Percentiles rank a stretch among this genome's conserved stretches.
Evolutionary conservation across 30 jellyfish, hydroid and myxozoan species (phyloP).

Genomic region (Pelagia noctiluca): DNA sequence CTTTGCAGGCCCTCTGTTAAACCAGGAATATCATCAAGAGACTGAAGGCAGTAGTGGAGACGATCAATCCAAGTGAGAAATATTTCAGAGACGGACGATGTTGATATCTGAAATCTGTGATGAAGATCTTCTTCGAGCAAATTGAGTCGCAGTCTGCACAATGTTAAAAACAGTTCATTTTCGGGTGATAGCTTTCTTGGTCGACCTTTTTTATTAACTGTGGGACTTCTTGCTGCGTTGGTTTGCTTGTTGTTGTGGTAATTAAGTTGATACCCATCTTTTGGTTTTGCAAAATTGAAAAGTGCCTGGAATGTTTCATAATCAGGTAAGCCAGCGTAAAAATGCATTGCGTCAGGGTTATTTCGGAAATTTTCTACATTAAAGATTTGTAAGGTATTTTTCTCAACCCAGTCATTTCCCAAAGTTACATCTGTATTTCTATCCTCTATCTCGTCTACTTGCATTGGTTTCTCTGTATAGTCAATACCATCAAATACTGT

Average conservation of each 20-base stretch:
- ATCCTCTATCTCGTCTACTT: too few species aligned
- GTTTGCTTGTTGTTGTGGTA: slow-evolving; percentile 3
- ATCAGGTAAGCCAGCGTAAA: slow-evolving; percentile 15
- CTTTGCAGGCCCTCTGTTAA: not conserved
- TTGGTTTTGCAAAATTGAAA: slow-evolving; percentile 2
- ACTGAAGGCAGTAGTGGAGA: slow-evolving; percentile 11
- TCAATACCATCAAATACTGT: too few species aligned
- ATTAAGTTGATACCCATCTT: not conserved
- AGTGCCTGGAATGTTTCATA: slow-evolving; percentile 14
- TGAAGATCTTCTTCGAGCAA: slow-evolving; percentile 17
- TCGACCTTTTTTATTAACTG: slow-evolving; percentile 22
- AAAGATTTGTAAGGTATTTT: too few species aligned
- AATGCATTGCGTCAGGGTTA: slow-evolving; percentile 9
- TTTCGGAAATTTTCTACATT: slow-evolving; percentile 6
- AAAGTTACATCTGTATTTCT: too few species aligned
- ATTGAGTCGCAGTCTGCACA: slow-evolving; percentile 15
- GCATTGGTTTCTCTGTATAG: too few species aligned
- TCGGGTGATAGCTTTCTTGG: slow-evolving; percentile 11
- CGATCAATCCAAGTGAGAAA: slow-evolving; percentile 40
- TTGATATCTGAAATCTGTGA: not conserved
- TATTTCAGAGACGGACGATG: slow-evolving; percentile 4
- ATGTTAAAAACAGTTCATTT: slow-evolving; percentile 17
- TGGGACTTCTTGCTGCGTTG: not conserved
- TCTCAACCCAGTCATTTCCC: too few species aligned
- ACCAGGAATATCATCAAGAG: slow-evolving; percentile 1